Base-by-base conservation (phyloP, 2,888 invertebrate genomes). In the Parascotia fuliginaria region DNA sequence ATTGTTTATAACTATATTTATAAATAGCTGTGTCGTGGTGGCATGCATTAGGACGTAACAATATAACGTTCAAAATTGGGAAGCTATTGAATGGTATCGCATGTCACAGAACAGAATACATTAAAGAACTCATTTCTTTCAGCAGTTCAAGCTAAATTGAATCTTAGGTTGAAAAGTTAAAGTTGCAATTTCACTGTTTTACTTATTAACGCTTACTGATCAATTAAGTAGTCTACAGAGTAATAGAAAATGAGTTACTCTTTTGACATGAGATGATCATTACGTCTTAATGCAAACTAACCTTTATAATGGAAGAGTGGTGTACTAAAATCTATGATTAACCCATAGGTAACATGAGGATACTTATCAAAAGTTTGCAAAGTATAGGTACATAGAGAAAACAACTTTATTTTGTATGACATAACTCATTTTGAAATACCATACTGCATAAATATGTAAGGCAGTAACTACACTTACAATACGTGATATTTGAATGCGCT, bases 1-100 rank as follows among this genome's bases (percentile, higher is more conserved):
- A 70, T 71, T 65, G 41, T 68, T 73, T 64, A 65, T 57, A 65
- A 51, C 63, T 60, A 60, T 61, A 65, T 34, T 52, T 65, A 62
- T 53, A 68, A 56, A 65, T 56, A 42, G 42, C 12, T 48, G 48
- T 53, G 43, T 36, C 38, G 42, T 11, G 42, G n/a, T 36, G 24
- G 42, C 14, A 3, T 11, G 22, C 37, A 50, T 33, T 37, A 54
- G 9, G 45, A n/a, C 60, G 42, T 60, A 57, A 50, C 53, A 28
- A 41, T 24, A 7, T 5, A 24, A 6, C 1, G 19, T 19, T 3
- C 5, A 19, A 19, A 19, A 19, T 3, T 3, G 5, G 2, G 19
- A 19, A 19, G 2, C 2, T 19, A 19, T 3, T 19, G 5, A 19
- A 19, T 19, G 5, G n/a, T n/a, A n/a, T n/a, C n/a, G n/a, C n/a